Evolutionary conservation across 2,797 vertebrate genomes (phyloP).

Genomic region (Brotogeris chrysoptera): DNA sequence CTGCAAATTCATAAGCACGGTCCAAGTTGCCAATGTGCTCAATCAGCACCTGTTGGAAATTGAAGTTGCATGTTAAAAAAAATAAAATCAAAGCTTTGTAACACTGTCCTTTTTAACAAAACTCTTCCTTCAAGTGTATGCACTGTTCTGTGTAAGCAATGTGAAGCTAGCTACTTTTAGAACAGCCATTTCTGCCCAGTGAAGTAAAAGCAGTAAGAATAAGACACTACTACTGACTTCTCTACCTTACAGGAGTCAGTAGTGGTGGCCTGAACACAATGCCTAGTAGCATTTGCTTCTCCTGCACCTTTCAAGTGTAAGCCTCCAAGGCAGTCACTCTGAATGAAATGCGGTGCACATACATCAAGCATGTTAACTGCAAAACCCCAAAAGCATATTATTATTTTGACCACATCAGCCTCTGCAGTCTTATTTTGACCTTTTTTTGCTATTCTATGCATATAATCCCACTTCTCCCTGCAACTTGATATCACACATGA

Average conservation of each 20-base stretch:
- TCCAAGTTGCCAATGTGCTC: slow-evolving; percentile 84
- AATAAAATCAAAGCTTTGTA: neutral
- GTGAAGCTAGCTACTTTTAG: neutral
- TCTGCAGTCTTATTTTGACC: neutral
- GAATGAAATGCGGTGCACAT: neutral
- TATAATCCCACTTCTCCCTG: neutral
- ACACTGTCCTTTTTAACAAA: neutral
- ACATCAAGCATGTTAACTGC: neutral
- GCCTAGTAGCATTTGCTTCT: neutral
- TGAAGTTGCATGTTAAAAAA: neutral
- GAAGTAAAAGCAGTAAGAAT: neutral
- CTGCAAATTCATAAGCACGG: slow-evolving; percentile 79
- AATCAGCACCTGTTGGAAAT: slow-evolving; percentile 83
- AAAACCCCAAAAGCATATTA: neutral
- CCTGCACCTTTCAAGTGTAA: neutral
- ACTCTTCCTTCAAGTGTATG: neutral
- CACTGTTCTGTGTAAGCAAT: neutral
- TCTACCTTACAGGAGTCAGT: neutral
- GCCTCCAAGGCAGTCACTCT: neutral
- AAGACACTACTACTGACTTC: neutral
- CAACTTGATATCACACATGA: neutral
- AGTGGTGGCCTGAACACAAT: neutral
- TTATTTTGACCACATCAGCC: neutral
- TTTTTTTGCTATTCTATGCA: neutral
- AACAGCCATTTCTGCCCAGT: neutral